A percentile compares a stretch with the other conserved stretches of the same genome.
Conservation (phyloP, 2,888 invertebrate species). For the Lycocerus yunnanus region DNA sequence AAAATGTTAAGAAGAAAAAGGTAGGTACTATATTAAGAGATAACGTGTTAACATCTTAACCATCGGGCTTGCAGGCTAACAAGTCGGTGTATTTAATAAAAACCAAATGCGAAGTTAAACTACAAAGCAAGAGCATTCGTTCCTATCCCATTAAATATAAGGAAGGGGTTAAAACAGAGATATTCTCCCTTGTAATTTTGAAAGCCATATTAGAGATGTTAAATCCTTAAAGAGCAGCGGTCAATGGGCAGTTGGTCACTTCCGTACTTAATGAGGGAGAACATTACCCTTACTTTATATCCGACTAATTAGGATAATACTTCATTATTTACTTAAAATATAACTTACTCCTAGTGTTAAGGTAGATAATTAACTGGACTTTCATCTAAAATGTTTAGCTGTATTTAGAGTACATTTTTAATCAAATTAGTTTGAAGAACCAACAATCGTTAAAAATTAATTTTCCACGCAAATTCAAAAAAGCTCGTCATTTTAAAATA, state of each 20-base stretch:
- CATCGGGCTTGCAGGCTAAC: neutral
- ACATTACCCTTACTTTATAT: slow-evolving; percentile 37
- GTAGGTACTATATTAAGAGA: neutral
- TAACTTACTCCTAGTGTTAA: slow-evolving; percentile 19
- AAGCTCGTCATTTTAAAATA: slow-evolving; percentile 5
- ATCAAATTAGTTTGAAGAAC: neutral
- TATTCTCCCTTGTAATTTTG: slow-evolving; percentile 38
- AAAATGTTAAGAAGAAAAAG: neutral
- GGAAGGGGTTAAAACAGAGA: slow-evolving; percentile 33
- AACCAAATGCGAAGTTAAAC: slow-evolving; percentile 23
- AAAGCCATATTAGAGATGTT: slow-evolving; percentile 36
- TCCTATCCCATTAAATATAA: slow-evolving; percentile 31
- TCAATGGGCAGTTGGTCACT: slow-evolving; percentile 38
- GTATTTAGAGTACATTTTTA: neutral
- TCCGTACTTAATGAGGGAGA: slow-evolving; percentile 37
- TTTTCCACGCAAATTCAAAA: neutral
- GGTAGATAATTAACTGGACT: neutral
- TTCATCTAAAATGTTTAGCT: neutral
- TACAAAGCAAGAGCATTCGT: slow-evolving; percentile 26
- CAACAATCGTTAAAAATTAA: neutral
- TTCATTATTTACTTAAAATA: slow-evolving; percentile 39
- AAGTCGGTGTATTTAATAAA: slow-evolving; percentile 21
- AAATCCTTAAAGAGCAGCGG: slow-evolving; percentile 40
- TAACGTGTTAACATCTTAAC: neutral
- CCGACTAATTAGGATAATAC: slow-evolving; percentile 41